Conservation (phyloP, 2,888 invertebrate species). For the Brenthis daphne region DNA sequence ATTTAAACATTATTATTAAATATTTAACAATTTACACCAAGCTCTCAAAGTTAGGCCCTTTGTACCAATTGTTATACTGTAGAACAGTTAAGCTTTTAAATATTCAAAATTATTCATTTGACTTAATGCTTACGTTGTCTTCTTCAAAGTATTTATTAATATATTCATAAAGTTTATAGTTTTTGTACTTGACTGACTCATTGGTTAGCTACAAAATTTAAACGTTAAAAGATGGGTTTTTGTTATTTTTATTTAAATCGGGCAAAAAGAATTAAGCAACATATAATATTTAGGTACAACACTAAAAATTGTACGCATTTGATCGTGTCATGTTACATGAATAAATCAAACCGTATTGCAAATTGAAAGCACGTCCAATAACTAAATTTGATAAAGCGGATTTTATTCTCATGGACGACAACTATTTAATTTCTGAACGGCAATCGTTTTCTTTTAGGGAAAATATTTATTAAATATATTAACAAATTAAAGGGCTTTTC, state of each 20-base stretch:
- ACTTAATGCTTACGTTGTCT: constrained; percentile 35
- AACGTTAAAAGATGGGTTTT: too few species aligned
- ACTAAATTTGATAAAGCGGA: constrained; percentile 1
- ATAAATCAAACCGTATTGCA: constrained; percentile 15
- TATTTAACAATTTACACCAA: constrained; percentile 6
- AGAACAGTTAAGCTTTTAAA: constrained; percentile 32
- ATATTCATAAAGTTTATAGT: constrained; percentile 14
- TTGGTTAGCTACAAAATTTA: background rate
- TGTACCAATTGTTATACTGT: constrained; percentile 14
- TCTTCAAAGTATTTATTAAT: constrained; percentile 22
- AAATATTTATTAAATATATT: too few species aligned
- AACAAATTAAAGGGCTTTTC: too few species aligned
- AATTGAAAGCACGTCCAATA: constrained; percentile 11
- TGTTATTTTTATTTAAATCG: too few species aligned
- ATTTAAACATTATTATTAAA: constrained; percentile 7
- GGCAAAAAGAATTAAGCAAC: too few species aligned
- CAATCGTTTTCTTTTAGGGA: too few species aligned
- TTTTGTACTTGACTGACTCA: background rate
- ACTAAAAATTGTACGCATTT: constrained; percentile 4
- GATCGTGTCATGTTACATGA: constrained; percentile 16
- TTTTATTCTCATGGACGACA: background rate
- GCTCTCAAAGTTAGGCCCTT: constrained; percentile 5
- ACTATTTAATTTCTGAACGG: too few species aligned
- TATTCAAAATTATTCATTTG: constrained; percentile 38
- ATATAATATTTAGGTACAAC: background rate